Conservation (phyloP, 2,113 vertebrate species). For the Mustela nigripes region DNA sequence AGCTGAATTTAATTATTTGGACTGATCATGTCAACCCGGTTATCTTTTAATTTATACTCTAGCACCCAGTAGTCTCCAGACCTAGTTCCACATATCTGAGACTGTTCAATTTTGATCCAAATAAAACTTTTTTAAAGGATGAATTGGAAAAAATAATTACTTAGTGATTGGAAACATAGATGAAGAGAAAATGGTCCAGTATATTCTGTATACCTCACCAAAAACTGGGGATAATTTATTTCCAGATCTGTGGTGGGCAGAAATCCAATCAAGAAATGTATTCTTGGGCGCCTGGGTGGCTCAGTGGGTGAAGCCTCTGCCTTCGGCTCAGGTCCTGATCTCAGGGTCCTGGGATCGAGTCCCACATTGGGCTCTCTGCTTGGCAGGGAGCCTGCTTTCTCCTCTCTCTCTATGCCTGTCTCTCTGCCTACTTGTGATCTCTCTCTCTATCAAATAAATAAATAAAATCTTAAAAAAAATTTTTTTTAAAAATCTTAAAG, state of each 20-base stretch:
- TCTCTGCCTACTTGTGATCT: no score
- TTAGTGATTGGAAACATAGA: slow-evolving; percentile 59
- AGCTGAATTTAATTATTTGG: slow-evolving; percentile 20
- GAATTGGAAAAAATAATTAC: slow-evolving; percentile 70
- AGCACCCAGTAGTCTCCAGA: not conserved
- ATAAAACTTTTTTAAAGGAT: slow-evolving; percentile 69
- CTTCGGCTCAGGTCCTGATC: no score
- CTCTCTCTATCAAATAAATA: no score
- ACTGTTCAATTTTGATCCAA: slow-evolving; percentile 63
- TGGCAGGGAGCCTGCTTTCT: no score
- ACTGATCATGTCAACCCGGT: not conserved
- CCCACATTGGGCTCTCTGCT: no score
- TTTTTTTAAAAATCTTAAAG: not conserved
- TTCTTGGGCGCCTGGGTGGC: not conserved
- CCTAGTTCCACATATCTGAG: slow-evolving; percentile 32
- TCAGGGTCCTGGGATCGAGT: no score
- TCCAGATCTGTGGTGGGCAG: slow-evolving; percentile 57
- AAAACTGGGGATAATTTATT: slow-evolving; percentile 70
- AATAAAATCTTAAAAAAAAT: no score
- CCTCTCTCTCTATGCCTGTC: no score
- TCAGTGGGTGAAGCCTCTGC: no score
- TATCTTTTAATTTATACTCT: slow-evolving; percentile 24
- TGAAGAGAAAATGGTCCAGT: slow-evolving; percentile 36
- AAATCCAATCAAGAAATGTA: slow-evolving; percentile 74
- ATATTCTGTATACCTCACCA: slow-evolving; percentile 45